Evolutionary conservation across 1,140 invertebrate species (phyloP), one percentile per base, ranked within the genome.

Genomic region (Drosophila lini): DNA sequence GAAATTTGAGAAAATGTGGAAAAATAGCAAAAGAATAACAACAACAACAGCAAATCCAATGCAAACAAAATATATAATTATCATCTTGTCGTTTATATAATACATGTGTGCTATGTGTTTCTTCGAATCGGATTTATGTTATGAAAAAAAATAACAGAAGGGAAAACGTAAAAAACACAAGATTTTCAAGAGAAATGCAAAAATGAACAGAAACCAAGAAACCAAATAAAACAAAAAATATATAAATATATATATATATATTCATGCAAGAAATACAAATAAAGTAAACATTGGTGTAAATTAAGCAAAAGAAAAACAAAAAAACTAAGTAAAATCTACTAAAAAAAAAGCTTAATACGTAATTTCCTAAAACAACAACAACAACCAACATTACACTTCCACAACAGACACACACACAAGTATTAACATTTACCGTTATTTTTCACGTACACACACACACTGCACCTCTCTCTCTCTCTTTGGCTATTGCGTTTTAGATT

Each of bases 61-160:
- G 31, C 31, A 55, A 60, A 60, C 45, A 63, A 64, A 71, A 76
- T 75, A 53, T 64, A 76, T 83, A 80, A 63, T 84, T 82, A 74
- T 83, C 77, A 80, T 76, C 81, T 83, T 76, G 81, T 84, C 80
- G 80, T 83, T 83, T 71, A 84, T 80, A 83, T 84, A 53, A 32
- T 53, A 80, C 67, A 84, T 84, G 81, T 84, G 77, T 77, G 81
- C 81, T 80, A 80, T 83, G 60, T 81, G 64, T 75, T 80, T 71
- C 71, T 77, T 77, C 50, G 53, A 80, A 57, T 80, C 74, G 53
- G 81, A 75, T 83, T 81, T 74, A 64, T 52, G 74, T 79, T 74
- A 40, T 69, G 53, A 28, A 71, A 31, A 63, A 38, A 31, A 28
- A 16, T 52, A 68, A 19, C 16, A 13, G 11, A 41, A 62, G 11